phyloP scores from a whole-genome alignment of 2,888 invertebrate genomes.

The Tanaodytes sp. region DNA sequence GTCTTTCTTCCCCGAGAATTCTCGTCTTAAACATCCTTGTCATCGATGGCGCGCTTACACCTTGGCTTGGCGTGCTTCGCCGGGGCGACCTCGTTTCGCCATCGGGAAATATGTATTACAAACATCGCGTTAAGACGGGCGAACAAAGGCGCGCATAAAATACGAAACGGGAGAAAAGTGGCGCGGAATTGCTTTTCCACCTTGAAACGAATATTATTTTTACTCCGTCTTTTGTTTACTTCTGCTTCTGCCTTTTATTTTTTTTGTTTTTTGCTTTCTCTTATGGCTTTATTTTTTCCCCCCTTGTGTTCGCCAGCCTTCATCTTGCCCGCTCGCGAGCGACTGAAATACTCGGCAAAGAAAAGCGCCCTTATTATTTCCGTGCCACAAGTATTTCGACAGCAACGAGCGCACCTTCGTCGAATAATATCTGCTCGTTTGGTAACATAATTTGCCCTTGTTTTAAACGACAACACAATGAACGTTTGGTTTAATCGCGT shows the following conservation, averaged over 20 bases:
- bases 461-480: too few species aligned
- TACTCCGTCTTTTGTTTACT: slow-evolving; percentile 60
- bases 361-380: slow-evolving; percentile 48
- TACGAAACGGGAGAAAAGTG: slow-evolving; percentile 28
- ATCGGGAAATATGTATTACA: slow-evolving; percentile 44
- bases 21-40: too few species aligned
- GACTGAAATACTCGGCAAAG: slow-evolving; percentile 31
- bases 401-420: slow-evolving; percentile 10
- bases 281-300: slow-evolving; percentile 27
- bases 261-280: too few species aligned
- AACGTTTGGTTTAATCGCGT: too few species aligned
- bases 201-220: slow-evolving; percentile 62
- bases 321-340: slow-evolving; percentile 21
- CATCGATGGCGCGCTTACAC: too few species aligned
- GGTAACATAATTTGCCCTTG: too few species aligned
- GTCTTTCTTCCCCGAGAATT: too few species aligned
- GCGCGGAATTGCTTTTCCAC: slow-evolving; percentile 62
- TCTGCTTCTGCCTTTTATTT: slow-evolving; percentile 47
- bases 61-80: slow-evolving; percentile 3
- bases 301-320: slow-evolving; percentile 35
- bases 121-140: slow-evolving; percentile 32
- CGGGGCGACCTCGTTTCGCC: slow-evolving; percentile 39
- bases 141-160: slow-evolving; percentile 46
- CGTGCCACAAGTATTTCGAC: slow-evolving; percentile 35
- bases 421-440: too few species aligned